Conservation (phyloP, 1,140 invertebrate genomes). For the Sminthurinus signatus region DNA sequence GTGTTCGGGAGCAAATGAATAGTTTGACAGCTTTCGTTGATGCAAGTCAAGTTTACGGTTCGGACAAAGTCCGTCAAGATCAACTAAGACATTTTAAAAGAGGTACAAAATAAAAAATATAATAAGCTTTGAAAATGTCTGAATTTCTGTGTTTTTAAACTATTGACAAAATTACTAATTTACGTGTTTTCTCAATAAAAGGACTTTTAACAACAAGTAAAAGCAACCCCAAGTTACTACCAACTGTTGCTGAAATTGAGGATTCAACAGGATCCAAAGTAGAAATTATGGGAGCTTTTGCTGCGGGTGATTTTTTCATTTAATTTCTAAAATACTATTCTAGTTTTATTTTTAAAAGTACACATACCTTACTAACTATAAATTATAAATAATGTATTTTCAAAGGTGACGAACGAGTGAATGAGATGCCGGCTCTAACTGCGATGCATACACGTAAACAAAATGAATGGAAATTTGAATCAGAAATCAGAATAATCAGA, state of each 20-base stretch:
- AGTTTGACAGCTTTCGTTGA: conserved; percentile 72
- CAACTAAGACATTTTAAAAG: conserved; percentile 45
- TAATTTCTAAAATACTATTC: background rate
- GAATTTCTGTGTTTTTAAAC: too few species aligned
- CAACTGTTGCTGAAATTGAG: conserved; percentile 44
- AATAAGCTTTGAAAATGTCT: too few species aligned
- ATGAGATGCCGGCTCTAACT: conserved; percentile 81
- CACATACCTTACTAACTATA: too few species aligned
- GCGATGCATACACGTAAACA: conserved; percentile 85
- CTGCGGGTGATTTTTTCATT: conserved; percentile 44
- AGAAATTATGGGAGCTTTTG: conserved; percentile 46
- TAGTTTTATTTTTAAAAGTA: too few species aligned
- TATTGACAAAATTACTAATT: too few species aligned
- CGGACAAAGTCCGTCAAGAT: conserved; percentile 49
- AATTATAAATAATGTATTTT: conserved; percentile 43
- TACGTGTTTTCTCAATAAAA: too few species aligned
- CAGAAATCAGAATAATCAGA: too few species aligned
- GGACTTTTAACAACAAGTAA: conserved; percentile 47
- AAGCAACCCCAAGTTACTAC: conserved; percentile 43
- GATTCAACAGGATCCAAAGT: conserved; percentile 46
- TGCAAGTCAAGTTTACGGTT: conserved; percentile 73
- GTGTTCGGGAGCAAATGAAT: conserved; percentile 70
- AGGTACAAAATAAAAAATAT: too few species aligned
- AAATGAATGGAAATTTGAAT: too few species aligned
- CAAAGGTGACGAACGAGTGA: conserved; percentile 56